Percentiles rank a stretch among this genome's conserved stretches.
Evolutionary conservation across 1,140 invertebrate genomes (phyloP).

Genomic region (Aphaenogaster floridana): DNA sequence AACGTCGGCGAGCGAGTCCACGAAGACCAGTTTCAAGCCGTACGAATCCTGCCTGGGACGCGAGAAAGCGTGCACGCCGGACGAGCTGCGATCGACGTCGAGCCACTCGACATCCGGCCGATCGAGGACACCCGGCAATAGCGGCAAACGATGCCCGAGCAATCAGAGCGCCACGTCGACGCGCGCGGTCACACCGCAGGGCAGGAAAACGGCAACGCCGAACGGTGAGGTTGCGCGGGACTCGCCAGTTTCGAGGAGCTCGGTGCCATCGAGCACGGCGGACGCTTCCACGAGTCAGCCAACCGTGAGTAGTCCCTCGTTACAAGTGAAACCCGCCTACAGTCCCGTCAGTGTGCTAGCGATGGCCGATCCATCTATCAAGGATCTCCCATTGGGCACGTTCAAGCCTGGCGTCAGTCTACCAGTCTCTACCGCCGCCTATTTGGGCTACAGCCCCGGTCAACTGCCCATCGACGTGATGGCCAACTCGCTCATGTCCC

Average conservation of each 20-base stretch:
- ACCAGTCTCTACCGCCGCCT: conserved; percentile 87
- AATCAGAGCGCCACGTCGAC: conserved; percentile 90
- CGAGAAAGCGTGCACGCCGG: conserved; percentile 82
- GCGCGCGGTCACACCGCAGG: conserved; percentile 88
- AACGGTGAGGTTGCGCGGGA: conserved; percentile 81
- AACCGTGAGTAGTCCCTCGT: conserved; percentile 84
- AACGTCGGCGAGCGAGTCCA: conserved; percentile 81
- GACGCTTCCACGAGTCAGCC: conserved; percentile 54
- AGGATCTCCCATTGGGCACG: conserved; percentile 89
- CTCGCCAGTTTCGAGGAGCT: conserved; percentile 84
- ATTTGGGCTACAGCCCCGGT: conserved; percentile 87
- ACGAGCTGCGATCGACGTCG: conserved; percentile 79
- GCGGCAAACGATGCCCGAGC: conserved; percentile 88
- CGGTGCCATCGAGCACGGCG: conserved; percentile 61
- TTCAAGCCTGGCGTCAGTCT: conserved; percentile 88
- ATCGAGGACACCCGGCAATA: conserved; percentile 80
- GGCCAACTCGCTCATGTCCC: conserved; percentile 91
- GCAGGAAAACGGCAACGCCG: conserved; percentile 86
- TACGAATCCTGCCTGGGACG: conserved; percentile 89
- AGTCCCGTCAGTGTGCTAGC: conserved; percentile 79
- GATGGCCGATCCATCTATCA: conserved; percentile 88
- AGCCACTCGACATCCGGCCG: conserved; percentile 81
- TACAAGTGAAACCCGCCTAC: conserved; percentile 87
- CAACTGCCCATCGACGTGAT: conserved; percentile 90
- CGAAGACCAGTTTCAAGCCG: conserved; percentile 90